Conservation (phyloP, 2,797 vertebrate species). For the Sebastes wilsoni region DNA sequence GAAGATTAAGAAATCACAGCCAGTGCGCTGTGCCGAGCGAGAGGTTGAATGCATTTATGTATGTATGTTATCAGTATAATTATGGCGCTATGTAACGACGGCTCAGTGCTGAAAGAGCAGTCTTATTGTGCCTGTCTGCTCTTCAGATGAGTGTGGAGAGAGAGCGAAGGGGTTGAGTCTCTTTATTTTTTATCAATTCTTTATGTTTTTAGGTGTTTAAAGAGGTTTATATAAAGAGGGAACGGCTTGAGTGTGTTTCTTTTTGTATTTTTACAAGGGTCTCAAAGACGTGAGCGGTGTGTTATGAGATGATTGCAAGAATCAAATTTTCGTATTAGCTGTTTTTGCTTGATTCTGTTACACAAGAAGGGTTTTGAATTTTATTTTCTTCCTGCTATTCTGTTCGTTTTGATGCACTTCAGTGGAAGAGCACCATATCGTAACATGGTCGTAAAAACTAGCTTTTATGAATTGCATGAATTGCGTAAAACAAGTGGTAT, state of each 20-base stretch:
- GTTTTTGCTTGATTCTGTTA: slow-evolving; percentile 6
- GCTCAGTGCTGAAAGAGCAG: slow-evolving; percentile 79
- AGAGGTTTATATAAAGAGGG: slow-evolving; percentile 54
- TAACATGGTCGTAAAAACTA: not conserved
- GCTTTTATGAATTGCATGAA: not conserved
- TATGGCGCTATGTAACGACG: slow-evolving; percentile 73
- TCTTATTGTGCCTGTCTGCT: slow-evolving; percentile 80
- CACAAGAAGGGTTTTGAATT: not conserved
- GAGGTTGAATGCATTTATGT: slow-evolving; percentile 82
- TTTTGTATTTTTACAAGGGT: slow-evolving; percentile 16
- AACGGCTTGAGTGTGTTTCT: slow-evolving; percentile 26
- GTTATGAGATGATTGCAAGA: slow-evolving; percentile 37
- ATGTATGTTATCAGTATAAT: slow-evolving; percentile 84
- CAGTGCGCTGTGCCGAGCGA: slow-evolving; percentile 70
- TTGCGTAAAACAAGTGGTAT: not conserved
- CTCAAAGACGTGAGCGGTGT: slow-evolving; percentile 14
- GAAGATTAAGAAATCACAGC: slow-evolving; percentile 82
- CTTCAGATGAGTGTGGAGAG: slow-evolving; percentile 64
- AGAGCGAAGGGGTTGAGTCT: slow-evolving; percentile 51
- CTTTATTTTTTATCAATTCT: slow-evolving; percentile 50
- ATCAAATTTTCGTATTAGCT: slow-evolving; percentile 30
- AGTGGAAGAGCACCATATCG: not conserved
- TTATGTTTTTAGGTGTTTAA: slow-evolving; percentile 69
- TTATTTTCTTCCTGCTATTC: not conserved
- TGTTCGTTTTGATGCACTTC: not conserved